phyloP scores from a whole-genome alignment of 1,140 invertebrate species.

The Chelonus insularis region DNA sequence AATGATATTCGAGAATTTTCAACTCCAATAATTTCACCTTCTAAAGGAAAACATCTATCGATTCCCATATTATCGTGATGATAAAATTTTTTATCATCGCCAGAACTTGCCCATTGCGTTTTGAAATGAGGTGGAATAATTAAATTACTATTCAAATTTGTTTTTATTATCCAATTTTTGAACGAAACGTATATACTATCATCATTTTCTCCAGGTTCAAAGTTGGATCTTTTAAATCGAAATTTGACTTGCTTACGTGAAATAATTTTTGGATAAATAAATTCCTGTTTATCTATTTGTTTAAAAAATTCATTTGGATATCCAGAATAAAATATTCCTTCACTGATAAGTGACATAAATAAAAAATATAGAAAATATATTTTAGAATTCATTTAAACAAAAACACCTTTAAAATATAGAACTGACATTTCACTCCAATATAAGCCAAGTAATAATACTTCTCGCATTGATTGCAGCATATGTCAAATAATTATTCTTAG shows the following conservation, averaged over 20 bases:
- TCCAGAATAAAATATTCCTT: not conserved
- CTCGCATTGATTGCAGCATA: too few relatives aligned
- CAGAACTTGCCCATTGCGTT: not conserved
- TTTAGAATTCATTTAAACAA: too few relatives aligned
- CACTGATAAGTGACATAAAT: not conserved
- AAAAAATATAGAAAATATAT: too few relatives aligned
- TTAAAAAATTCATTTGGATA: not conserved
- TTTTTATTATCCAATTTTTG: not conserved
- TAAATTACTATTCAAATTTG: not conserved
- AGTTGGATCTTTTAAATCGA: not conserved
- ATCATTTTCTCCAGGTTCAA: not conserved
- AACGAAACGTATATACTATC: not conserved
- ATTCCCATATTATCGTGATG: not conserved
- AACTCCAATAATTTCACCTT: not conserved
- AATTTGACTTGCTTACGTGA: not conserved
- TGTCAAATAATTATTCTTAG: too few relatives aligned
- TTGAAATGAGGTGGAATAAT: not conserved
- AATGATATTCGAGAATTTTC: not conserved
- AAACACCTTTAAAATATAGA: too few relatives aligned
- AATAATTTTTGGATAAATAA: conserved; percentile 1
- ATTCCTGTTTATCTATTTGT: not conserved
- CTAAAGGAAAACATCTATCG: not conserved
- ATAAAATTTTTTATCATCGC: not conserved
- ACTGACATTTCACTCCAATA: too few relatives aligned
- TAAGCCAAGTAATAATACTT: too few relatives aligned